phyloP scores from a whole-genome alignment of 2,888 invertebrate genomes.

The Stenchaetothrips biformis region DNA sequence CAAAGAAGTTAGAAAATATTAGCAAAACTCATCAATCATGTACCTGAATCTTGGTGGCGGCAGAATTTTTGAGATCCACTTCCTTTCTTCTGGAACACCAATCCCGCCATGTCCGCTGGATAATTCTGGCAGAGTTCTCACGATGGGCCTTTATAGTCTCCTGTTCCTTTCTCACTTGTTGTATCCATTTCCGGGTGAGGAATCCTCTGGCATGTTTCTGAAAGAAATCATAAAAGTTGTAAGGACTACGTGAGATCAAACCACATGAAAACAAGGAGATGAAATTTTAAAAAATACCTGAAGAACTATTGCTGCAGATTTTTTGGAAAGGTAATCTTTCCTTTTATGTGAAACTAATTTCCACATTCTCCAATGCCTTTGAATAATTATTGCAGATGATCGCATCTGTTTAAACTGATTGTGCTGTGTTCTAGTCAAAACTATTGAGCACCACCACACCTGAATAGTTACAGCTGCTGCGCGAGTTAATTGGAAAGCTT shows the following conservation, averaged over 20 bases:
- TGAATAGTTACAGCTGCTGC: background rate
- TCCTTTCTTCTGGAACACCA: background rate
- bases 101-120: background rate
- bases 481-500: background rate
- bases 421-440: background rate
- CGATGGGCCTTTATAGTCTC: background rate
- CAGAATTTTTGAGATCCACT: background rate
- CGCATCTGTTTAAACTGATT: background rate
- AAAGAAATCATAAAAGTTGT: background rate
- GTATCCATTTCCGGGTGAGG: background rate
- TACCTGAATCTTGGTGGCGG: background rate
- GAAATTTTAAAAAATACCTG: background rate
- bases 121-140: background rate
- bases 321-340: background rate
- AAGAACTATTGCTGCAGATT: background rate
- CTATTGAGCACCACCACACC: background rate
- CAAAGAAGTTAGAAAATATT: background rate
- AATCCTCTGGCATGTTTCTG: slow-evolving; percentile 1
- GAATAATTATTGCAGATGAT: background rate
- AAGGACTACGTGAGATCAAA: background rate
- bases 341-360: background rate
- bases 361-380: background rate
- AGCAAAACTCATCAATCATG: background rate
- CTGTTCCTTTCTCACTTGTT: background rate
- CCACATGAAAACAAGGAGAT: background rate